Conservation (phyloP, 2,113 vertebrate species). For the Chlamydotis undulata region DNA sequence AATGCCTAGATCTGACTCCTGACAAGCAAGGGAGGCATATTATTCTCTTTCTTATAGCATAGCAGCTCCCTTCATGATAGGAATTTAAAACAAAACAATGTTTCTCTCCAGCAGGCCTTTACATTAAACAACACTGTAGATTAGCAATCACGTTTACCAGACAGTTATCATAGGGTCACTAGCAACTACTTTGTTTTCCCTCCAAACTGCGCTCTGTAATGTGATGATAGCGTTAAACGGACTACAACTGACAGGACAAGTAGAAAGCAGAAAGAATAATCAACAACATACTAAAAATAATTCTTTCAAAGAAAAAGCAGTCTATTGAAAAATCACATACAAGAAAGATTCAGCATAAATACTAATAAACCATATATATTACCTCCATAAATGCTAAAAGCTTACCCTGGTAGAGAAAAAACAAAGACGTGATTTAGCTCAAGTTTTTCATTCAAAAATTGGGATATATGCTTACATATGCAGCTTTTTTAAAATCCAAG, state of each 20-base stretch:
- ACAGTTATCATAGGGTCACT: neutral
- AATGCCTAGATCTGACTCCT: neutral
- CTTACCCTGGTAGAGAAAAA: neutral
- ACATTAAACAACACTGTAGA: slow-evolving; percentile 28
- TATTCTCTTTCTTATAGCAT: slow-evolving; percentile 11
- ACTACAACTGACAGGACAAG: neutral
- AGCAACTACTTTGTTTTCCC: slow-evolving; percentile 42
- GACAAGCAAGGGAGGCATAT: slow-evolving; percentile 15
- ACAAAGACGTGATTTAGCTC: neutral
- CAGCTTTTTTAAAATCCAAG: neutral
- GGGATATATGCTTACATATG: neutral
- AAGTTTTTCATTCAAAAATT: neutral
- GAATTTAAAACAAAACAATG: slow-evolving; percentile 23
- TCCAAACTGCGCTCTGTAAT: neutral
- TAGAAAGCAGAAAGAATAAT: neutral
- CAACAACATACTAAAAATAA: neutral
- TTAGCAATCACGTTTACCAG: slow-evolving; percentile 29
- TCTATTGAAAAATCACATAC: neutral
- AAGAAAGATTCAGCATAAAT: neutral
- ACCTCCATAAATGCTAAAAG: slow-evolving; percentile 4
- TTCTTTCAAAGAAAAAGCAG: slow-evolving; percentile 28
- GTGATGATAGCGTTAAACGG: neutral
- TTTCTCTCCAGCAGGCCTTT: slow-evolving; percentile 32
- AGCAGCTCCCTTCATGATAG: neutral
- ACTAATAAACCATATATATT: neutral